Evolutionary conservation across 1,140 invertebrate genomes (phyloP).

Genomic region (Penaeus chinensis): DNA sequence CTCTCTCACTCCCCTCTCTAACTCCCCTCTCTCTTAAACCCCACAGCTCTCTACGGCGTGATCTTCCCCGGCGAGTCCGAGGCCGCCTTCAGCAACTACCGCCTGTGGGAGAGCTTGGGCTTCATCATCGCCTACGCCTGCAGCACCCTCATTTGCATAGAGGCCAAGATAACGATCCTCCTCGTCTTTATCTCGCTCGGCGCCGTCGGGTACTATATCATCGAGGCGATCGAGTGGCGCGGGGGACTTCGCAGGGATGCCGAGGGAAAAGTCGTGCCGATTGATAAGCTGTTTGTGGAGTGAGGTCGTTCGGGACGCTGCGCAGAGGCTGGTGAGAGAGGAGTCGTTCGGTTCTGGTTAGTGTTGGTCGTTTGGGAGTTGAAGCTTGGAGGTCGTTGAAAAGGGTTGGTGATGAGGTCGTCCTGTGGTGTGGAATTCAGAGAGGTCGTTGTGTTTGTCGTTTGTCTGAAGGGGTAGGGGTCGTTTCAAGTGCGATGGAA

Average conservation of each 20-base stretch:
- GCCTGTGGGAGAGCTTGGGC: slow-evolving; percentile 93
- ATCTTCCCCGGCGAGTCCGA: slow-evolving; percentile 70
- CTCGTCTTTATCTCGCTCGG: slow-evolving; percentile 62
- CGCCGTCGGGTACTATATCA: slow-evolving; percentile 63
- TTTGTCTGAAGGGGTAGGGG: too few relatives aligned
- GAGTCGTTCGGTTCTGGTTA: too few relatives aligned
- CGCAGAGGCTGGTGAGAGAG: too few relatives aligned
- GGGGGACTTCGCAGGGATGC: background rate
- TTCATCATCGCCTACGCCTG: slow-evolving; percentile 92
- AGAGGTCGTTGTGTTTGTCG: too few relatives aligned
- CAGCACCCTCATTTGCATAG: slow-evolving; percentile 68
- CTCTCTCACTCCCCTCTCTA: too few relatives aligned
- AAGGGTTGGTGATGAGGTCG: too few relatives aligned
- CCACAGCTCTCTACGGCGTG: slow-evolving; percentile 66
- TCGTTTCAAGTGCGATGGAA: too few relatives aligned
- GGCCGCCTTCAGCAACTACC: slow-evolving; percentile 95
- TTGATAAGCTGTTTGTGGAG: too few relatives aligned
- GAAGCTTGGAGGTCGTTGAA: too few relatives aligned
- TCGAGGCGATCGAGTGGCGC: slow-evolving; percentile 61
- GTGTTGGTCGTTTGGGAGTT: too few relatives aligned
- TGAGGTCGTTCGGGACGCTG: too few relatives aligned
- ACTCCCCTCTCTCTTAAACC: background rate
- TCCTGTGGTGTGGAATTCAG: too few relatives aligned
- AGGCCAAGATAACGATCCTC: slow-evolving; percentile 65
- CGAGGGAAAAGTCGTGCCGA: background rate